Conservation (phyloP, 2,797 vertebrate species). For the Enteromius afrohamiltoni region DNA sequence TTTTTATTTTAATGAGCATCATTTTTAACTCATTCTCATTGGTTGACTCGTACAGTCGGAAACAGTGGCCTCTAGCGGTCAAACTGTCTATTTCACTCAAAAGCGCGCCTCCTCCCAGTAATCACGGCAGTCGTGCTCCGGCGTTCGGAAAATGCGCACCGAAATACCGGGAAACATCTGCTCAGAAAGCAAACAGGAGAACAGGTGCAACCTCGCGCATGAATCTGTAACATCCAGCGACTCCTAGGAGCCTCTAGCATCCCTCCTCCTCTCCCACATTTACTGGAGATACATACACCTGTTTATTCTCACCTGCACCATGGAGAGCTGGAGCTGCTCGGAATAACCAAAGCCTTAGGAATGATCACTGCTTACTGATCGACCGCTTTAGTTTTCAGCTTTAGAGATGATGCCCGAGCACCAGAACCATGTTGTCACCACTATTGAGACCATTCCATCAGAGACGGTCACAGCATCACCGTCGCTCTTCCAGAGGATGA, state of each 20-base stretch:
- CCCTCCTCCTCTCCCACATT: neutral
- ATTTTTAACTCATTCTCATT: neutral
- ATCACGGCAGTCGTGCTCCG: slow-evolving; percentile 57
- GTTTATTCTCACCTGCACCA: slow-evolving; percentile 49
- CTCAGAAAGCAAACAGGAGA: slow-evolving; percentile 37
- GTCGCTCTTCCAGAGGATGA: slow-evolving; percentile 82
- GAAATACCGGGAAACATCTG: slow-evolving; percentile 36
- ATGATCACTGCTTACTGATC: slow-evolving; percentile 80
- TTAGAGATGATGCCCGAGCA: slow-evolving; percentile 84
- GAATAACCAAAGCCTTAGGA: slow-evolving; percentile 61
- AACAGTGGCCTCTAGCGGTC: slow-evolving; percentile 54
- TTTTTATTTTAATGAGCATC: neutral
- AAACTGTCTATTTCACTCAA: slow-evolving; percentile 19
- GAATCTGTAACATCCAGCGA: slow-evolving; percentile 16
- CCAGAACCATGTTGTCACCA: slow-evolving; percentile 87
- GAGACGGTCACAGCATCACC: slow-evolving; percentile 79
- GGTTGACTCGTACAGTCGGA: neutral
- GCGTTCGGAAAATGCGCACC: slow-evolving; percentile 59
- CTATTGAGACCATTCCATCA: slow-evolving; percentile 86
- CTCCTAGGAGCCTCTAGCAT: slow-evolving; percentile 24
- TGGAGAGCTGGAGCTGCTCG: slow-evolving; percentile 61
- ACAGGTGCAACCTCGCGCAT: slow-evolving; percentile 44
- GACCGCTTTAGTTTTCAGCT: slow-evolving; percentile 45
- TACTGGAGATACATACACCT: slow-evolving; percentile 44
- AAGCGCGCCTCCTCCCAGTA: slow-evolving; percentile 51